phyloP scores from a whole-genome alignment of 2,888 invertebrate species.

The Eupithecia subumbrata region DNA sequence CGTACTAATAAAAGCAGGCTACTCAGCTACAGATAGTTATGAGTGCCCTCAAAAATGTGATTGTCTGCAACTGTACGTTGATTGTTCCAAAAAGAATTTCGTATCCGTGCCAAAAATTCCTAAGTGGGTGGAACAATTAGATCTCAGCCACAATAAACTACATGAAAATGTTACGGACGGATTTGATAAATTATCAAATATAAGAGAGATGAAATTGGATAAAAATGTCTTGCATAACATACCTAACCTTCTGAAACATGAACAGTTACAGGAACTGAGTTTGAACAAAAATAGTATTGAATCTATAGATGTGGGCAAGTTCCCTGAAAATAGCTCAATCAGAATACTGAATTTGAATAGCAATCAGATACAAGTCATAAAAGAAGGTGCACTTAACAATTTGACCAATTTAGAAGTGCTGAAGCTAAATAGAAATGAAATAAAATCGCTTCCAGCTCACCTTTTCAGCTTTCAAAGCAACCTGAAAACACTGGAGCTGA shows the following conservation, averaged over 20 bases:
- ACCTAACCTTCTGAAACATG: slow-evolving; percentile 80
- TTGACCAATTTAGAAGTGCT: slow-evolving; percentile 88
- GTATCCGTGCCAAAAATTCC: slow-evolving; percentile 89
- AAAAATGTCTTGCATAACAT: slow-evolving; percentile 83
- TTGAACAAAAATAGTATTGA: slow-evolving; percentile 86
- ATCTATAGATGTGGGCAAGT: slow-evolving; percentile 82
- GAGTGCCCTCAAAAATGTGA: slow-evolving; percentile 88
- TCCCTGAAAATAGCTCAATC: slow-evolving; percentile 83
- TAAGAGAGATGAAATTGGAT: slow-evolving; percentile 80
- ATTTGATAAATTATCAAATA: slow-evolving; percentile 65
- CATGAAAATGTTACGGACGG: slow-evolving; percentile 69
- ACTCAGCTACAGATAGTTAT: slow-evolving; percentile 66
- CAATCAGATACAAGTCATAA: slow-evolving; percentile 89
- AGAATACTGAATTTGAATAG: slow-evolving; percentile 71
- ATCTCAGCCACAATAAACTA: slow-evolving; percentile 81
- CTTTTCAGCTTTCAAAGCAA: slow-evolving; percentile 88
- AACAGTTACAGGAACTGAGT: slow-evolving; percentile 84
- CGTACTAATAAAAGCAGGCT: slow-evolving; percentile 62
- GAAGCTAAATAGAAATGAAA: slow-evolving; percentile 91
- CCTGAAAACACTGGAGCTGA: slow-evolving; percentile 91
- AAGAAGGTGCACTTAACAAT: slow-evolving; percentile 88
- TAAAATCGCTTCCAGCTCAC: slow-evolving; percentile 88
- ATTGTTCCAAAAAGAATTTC: slow-evolving; percentile 89
- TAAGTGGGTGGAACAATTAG: slow-evolving; percentile 90
- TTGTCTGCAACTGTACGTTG: slow-evolving; percentile 89